Percentiles rank a stretch among this genome's conserved stretches.
These are phyloP conservation scores for Cyprinodon variegatus DNA, from an alignment of 2,113 vertebrate species.

Conservation along the genomic window DNA sequence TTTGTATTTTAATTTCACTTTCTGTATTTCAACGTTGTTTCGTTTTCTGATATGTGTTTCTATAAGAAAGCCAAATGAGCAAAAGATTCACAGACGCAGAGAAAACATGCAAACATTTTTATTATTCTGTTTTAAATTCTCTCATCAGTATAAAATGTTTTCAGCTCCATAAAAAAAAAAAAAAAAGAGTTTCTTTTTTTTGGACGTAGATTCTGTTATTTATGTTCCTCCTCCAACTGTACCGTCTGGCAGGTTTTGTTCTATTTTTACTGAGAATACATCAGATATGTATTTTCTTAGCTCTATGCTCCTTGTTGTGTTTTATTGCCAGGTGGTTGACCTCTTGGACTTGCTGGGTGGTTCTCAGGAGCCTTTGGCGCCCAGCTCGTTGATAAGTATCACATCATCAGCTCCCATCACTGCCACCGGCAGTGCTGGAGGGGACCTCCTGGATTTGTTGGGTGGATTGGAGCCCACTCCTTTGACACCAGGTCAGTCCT, in stretches of 20 bases:
- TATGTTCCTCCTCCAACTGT: too few species aligned
- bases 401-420: conserved; percentile 15
- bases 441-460: conserved; percentile 81
- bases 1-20: too few species aligned
- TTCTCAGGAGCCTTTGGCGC: conserved; percentile 64
- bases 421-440: conserved; percentile 56
- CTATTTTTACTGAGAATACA: background rate
- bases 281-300: background rate
- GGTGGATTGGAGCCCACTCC: conserved; percentile 71
- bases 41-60: too few species aligned
- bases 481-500: conserved; percentile 60
- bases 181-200: too few species aligned
- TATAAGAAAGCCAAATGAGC: too few species aligned
- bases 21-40: too few species aligned
- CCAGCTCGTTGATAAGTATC: conserved; percentile 12
- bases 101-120: too few species aligned
- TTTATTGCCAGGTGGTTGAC: conserved; percentile 77
- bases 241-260: background rate
- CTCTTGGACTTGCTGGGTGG: conserved; percentile 85
- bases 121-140: too few species aligned
- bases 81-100: too few species aligned
- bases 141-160: too few species aligned
- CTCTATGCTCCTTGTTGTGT: background rate
- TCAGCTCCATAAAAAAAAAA: too few species aligned
- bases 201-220: too few species aligned